Base-by-base conservation (phyloP, 2,888 invertebrate genomes). In the Scaptomyza flava region DNA sequence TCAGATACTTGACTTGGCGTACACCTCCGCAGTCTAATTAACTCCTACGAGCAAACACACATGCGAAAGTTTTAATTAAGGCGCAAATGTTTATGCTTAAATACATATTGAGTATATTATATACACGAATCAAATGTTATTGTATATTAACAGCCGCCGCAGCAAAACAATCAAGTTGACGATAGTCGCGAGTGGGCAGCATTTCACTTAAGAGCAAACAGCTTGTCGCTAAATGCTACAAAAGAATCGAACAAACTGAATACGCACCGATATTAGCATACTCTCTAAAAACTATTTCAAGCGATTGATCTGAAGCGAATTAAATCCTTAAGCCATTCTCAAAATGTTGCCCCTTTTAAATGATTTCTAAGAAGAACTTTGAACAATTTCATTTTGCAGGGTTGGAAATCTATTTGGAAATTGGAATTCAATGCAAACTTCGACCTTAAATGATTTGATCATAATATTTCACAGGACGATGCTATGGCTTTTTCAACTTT, bases 1-100 rank as follows among this genome's bases (percentile, higher is more conserved):
- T 34, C 56, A 62, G 69, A 56, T 51, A 65, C 48, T 54, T 48
- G 72, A 46, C 17, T 17, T 66, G 68, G 65, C 71, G 61, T 72
- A 75, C 83, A 83, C 72, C 79, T 77, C 88, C 83, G 78, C 85
- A 83, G 83, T 86, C 83, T 83, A 83, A 83, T 83, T 83, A 83
- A 83, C 83, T 86, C 83, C 83, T 81, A 83, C 83, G 86, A 80
- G 73, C 67, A 46, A 34, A 7, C 12, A 14, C 27, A 48, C 14
- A 57, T 23, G 41, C 41, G 41, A 41, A 41, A 41, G 41, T 41
- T 41, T 41, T 41, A 41, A 41, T 41, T 41, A 41, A 41, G 38
- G 38, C 38, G 38, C 38, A 38, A 23, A 47, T 38, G 20, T 33
- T n/a, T 42, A 42, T 43, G 33, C 41, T 11, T 42, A 30, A 31